Evolutionary conservation across 2,888 invertebrate species (phyloP).

Genomic region (Criorhina ranunculi): DNA sequence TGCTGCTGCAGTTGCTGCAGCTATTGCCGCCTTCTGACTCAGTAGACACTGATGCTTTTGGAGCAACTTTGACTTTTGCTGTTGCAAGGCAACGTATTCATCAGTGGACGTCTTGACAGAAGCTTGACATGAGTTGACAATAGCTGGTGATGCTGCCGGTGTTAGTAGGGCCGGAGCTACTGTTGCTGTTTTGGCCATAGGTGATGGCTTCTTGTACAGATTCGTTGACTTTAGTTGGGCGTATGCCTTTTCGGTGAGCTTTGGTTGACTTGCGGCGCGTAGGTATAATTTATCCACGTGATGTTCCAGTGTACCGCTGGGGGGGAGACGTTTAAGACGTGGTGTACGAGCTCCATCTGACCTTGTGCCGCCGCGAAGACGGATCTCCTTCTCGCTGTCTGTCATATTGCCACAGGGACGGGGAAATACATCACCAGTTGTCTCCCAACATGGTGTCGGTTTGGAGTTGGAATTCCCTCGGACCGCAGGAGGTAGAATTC

Average conservation of each 20-base stretch:
- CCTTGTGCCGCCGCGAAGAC: slow-evolving; percentile 87
- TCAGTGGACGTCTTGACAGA: slow-evolving; percentile 77
- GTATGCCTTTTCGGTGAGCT: slow-evolving; percentile 83
- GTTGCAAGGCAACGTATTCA: slow-evolving; percentile 81
- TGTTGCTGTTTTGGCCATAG: slow-evolving; percentile 1
- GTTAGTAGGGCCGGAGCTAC: slow-evolving; percentile 5
- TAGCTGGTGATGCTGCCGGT: slow-evolving; percentile 77
- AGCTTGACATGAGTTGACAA: slow-evolving; percentile 53
- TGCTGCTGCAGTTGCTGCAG: slow-evolving; percentile 59
- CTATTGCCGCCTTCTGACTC: slow-evolving; percentile 77
- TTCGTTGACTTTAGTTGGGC: slow-evolving; percentile 83
- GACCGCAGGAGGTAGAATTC: slow-evolving; percentile 87
- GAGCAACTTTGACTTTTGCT: slow-evolving; percentile 77
- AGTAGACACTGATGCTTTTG: slow-evolving; percentile 79
- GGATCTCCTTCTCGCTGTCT: slow-evolving; percentile 90
- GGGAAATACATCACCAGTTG: slow-evolving; percentile 92
- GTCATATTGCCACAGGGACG: slow-evolving; percentile 92
- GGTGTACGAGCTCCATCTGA: slow-evolving; percentile 89
- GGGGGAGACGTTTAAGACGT: slow-evolving; percentile 80
- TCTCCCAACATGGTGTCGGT: slow-evolving; percentile 92
- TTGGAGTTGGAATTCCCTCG: slow-evolving; percentile 81
- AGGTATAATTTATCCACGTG: slow-evolving; percentile 90
- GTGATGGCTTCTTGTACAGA: slow-evolving; percentile 66
- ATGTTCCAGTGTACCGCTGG: slow-evolving; percentile 85
- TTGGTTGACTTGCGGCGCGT: slow-evolving; percentile 86